Conservation (phyloP, 53 echinoderm and acorn worm species). For the Holothuria leucospilota region DNA sequence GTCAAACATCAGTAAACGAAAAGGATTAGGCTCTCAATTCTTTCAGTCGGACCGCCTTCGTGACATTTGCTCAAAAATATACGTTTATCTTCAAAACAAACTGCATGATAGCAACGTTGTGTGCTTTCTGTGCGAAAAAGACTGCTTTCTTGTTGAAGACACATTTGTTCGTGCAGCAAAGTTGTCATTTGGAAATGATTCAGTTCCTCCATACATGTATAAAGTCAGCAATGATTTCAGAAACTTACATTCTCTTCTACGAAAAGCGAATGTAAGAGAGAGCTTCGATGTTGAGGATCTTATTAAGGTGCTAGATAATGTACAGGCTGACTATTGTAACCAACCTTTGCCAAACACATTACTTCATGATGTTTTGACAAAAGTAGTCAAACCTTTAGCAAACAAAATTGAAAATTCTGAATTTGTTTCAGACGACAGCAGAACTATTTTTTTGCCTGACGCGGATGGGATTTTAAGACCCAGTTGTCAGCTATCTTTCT, state of each 20-base stretch:
- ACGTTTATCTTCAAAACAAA: background rate
- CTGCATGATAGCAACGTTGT: background rate
- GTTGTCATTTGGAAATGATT: conserved; percentile 1
- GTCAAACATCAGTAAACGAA: background rate
- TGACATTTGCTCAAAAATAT: conserved; percentile 38
- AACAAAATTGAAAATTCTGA: background rate
- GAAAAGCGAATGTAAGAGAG: background rate
- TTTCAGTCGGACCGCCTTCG: background rate
- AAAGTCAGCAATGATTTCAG: conserved; percentile 3
- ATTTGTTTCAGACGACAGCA: background rate
- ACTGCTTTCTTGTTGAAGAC: conserved; percentile 29
- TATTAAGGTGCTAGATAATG: background rate
- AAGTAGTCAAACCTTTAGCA: conserved; percentile 22
- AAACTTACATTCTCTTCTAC: background rate
- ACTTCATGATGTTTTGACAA: conserved; percentile 23
- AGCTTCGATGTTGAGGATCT: background rate
- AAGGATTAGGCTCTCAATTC: background rate
- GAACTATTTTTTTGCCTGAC: conserved; percentile 52
- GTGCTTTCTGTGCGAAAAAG: background rate
- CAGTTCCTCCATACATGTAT: conserved; percentile 52
- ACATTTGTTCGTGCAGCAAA: conserved; percentile 29
- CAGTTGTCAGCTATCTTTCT: conserved; percentile 47
- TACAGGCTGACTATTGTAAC: background rate
- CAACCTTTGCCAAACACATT: background rate
- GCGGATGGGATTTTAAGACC: conserved; percentile 26